Conservation (phyloP, 2,888 invertebrate species). For the Parasteatoda lunata region DNA sequence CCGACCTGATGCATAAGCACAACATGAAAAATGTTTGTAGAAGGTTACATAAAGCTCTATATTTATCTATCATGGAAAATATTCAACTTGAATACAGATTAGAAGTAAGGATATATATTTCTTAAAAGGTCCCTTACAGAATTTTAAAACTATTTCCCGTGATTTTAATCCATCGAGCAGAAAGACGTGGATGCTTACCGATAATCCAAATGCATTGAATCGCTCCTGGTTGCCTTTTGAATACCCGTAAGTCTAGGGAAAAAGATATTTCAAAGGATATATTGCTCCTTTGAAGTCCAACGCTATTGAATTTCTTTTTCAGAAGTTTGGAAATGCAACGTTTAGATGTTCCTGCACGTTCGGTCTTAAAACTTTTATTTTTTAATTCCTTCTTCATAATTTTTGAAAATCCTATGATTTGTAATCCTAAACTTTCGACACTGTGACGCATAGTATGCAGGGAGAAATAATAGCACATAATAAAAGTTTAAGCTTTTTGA, state of each 20-base stretch:
- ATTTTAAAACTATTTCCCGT: constrained; percentile 2
- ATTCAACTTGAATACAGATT: background rate
- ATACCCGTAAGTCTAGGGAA: constrained; percentile 21
- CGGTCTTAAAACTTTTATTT: too few relatives aligned
- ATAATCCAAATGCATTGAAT: constrained; percentile 35
- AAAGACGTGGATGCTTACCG: constrained; percentile 12
- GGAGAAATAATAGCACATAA: too few relatives aligned
- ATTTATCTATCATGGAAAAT: background rate
- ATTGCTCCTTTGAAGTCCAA: constrained; percentile 7
- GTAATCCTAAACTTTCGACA: too few relatives aligned
- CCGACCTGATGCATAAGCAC: too few relatives aligned
- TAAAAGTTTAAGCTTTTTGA: too few relatives aligned
- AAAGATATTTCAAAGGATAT: constrained; percentile 25
- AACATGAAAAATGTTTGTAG: too few relatives aligned
- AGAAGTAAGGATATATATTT: too few relatives aligned
- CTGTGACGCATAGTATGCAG: too few relatives aligned
- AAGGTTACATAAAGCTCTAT: background rate
- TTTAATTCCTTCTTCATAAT: too few relatives aligned
- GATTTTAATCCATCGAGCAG: constrained; percentile 42
- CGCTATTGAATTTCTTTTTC: background rate
- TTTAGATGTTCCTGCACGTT: too few relatives aligned
- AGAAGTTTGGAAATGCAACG: too few relatives aligned
- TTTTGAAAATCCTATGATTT: too few relatives aligned
- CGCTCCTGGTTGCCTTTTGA: constrained; percentile 26
- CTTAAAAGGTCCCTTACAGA: constrained; percentile 1